Evolutionary conservation across 2,113 vertebrate species (phyloP).

Genomic region (Zingel zingel): DNA sequence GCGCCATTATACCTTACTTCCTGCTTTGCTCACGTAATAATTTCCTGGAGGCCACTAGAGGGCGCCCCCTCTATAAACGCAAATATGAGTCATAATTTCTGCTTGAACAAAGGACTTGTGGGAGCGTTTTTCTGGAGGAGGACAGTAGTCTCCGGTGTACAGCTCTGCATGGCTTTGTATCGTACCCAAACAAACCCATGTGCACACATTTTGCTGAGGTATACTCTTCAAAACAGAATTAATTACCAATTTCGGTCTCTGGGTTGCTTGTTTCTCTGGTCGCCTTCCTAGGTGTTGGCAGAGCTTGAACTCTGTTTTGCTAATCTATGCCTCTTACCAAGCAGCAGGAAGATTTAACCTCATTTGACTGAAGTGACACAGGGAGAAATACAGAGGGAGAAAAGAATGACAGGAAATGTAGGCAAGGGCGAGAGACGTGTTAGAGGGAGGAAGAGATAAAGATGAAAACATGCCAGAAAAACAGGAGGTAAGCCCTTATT

Average conservation of each 20-base stretch:
- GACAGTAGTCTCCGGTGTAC: not conserved
- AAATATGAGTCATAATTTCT: too few species aligned
- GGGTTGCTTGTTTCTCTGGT: slow-evolving; percentile 24
- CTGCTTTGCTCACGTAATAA: too few species aligned
- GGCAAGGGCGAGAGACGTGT: slow-evolving; percentile 21
- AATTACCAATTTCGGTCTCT: not conserved
- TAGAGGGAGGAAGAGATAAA: slow-evolving; percentile 32
- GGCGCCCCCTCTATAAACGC: too few species aligned
- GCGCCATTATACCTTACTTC: too few species aligned
- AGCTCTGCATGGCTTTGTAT: slow-evolving; percentile 10
- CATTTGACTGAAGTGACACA: slow-evolving; percentile 31
- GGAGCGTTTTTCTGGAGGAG: too few species aligned
- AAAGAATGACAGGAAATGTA: not conserved
- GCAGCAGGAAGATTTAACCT: slow-evolving; percentile 34
- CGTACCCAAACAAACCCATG: not conserved
- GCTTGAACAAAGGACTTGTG: too few species aligned
- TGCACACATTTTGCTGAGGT: slow-evolving; percentile 2
- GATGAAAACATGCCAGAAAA: slow-evolving; percentile 8
- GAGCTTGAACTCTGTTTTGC: slow-evolving; percentile 35
- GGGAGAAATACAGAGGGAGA: slow-evolving; percentile 2
- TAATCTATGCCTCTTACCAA: slow-evolving; percentile 22
- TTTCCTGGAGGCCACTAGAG: too few species aligned
- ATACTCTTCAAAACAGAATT: slow-evolving; percentile 11
- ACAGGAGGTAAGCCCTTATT: slow-evolving; percentile 61
- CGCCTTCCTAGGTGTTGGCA: slow-evolving; percentile 2